Conservation (phyloP, 2,797 vertebrate genomes). For the Kryptopterus vitreolus region DNA sequence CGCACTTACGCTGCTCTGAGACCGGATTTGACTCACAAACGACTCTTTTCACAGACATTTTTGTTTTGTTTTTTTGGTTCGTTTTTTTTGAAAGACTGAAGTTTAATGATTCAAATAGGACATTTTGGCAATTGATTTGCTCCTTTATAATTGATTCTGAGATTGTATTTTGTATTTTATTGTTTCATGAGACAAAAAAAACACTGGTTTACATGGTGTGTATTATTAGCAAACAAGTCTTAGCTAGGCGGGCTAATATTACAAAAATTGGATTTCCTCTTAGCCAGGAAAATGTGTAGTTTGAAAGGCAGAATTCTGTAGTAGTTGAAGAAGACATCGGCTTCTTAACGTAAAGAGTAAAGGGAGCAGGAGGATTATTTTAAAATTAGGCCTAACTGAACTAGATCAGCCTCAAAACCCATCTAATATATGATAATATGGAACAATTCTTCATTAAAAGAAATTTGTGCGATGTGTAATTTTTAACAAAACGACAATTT, state of each 20-base stretch:
- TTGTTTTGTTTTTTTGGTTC: neutral
- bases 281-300: neutral
- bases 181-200: neutral
- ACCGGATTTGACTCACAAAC: neutral
- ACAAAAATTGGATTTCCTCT: neutral
- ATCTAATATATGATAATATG: neutral
- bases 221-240: constrained; percentile 22
- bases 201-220: neutral
- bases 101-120: neutral
- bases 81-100: neutral
- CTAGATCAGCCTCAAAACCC: neutral
- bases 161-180: constrained; percentile 11
- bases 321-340: neutral
- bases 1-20: constrained; percentile 38
- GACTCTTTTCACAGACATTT: neutral
- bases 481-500: neutral
- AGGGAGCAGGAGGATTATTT: neutral
- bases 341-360: neutral
- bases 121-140: neutral
- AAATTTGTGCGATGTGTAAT: neutral
- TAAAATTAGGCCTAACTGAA: neutral
- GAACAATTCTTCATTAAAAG: neutral
- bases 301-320: neutral
- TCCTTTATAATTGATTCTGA: neutral
- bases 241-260: neutral